Conservation (phyloP, 2,888 invertebrate genomes). For the Halictus quadricinctus region DNA sequence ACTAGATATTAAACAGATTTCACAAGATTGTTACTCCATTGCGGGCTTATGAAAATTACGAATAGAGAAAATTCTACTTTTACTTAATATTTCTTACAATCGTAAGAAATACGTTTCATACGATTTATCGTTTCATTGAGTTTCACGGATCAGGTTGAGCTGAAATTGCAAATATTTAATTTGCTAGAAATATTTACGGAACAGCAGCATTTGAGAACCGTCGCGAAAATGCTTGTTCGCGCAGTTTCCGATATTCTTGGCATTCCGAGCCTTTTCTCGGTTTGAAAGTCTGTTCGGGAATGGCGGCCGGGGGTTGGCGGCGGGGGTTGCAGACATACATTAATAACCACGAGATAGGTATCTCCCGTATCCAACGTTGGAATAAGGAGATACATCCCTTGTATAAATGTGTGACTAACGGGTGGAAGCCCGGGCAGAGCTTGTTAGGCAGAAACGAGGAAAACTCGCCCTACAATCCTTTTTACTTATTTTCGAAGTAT, state of each 20-base stretch:
- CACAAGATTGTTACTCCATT: too few species aligned
- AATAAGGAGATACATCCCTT: slow-evolving; percentile 74
- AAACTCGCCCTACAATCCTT: slow-evolving; percentile 63
- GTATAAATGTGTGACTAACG: slow-evolving; percentile 80
- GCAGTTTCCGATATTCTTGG: slow-evolving; percentile 75
- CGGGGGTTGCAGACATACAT: slow-evolving; percentile 78
- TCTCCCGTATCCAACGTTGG: slow-evolving; percentile 72
- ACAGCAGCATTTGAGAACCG: slow-evolving; percentile 71
- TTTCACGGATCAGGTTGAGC: neutral
- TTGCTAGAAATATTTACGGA: neutral
- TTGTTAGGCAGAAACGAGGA: slow-evolving; percentile 74
- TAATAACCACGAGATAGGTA: slow-evolving; percentile 80
- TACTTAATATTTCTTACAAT: neutral
- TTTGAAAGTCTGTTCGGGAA: slow-evolving; percentile 53
- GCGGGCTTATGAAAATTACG: too few species aligned
- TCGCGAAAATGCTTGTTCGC: slow-evolving; percentile 71
- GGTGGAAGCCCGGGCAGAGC: slow-evolving; percentile 70
- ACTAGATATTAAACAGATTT: too few species aligned
- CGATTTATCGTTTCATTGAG: neutral
- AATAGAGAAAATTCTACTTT: neutral
- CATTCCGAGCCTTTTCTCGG: slow-evolving; percentile 67
- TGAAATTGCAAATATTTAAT: neutral
- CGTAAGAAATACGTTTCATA: too few species aligned
- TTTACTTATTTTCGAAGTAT: slow-evolving; percentile 64
- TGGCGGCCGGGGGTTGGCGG: slow-evolving; percentile 50